A percentile compares a stretch with the other conserved stretches of the same genome.
These are phyloP conservation scores for Hetaerina titia DNA, from an alignment of 2,888 invertebrate genomes.

Conservation along the genomic window DNA sequence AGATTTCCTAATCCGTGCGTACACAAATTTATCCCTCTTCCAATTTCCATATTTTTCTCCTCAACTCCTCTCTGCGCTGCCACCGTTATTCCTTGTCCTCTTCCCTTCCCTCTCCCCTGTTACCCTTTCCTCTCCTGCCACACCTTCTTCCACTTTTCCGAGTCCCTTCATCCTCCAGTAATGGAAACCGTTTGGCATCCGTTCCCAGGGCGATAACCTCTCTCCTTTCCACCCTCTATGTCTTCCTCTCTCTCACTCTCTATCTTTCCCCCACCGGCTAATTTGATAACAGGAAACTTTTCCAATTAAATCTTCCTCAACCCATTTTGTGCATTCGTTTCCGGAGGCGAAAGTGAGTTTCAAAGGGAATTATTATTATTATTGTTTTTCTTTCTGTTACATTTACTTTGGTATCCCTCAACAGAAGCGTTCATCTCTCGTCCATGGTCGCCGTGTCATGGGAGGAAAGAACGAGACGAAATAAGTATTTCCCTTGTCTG, in stretches of 20 bases:
- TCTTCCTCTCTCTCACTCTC: background rate
- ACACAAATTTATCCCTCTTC: background rate
- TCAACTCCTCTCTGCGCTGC: background rate
- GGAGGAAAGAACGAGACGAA: background rate
- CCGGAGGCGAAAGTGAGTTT: background rate
- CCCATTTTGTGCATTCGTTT: constrained; percentile 40
- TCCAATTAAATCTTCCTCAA: constrained; percentile 44
- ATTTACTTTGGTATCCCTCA: background rate
- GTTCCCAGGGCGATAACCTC: constrained; percentile 1
- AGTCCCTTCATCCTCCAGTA: background rate
- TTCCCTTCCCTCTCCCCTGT: background rate
- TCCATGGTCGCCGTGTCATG: too few relatives aligned
- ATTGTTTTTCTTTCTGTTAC: background rate
- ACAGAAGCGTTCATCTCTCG: background rate
- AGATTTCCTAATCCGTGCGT: background rate
- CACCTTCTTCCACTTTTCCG: too few relatives aligned
- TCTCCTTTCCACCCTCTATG: background rate
- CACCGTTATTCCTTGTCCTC: background rate
- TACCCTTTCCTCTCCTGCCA: background rate
- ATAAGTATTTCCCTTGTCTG: too few relatives aligned
- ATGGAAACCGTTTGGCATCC: constrained; percentile 35
- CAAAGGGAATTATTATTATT: constrained; percentile 3
- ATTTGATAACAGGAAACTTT: constrained; percentile 52
- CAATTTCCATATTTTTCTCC: background rate
- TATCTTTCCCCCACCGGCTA: background rate